A percentile compares a stretch with the other conserved stretches of the same genome.
These are phyloP conservation scores for Trypoxylon attenuatum DNA, from an alignment of 2,888 invertebrate species.

Conservation along the genomic window DNA sequence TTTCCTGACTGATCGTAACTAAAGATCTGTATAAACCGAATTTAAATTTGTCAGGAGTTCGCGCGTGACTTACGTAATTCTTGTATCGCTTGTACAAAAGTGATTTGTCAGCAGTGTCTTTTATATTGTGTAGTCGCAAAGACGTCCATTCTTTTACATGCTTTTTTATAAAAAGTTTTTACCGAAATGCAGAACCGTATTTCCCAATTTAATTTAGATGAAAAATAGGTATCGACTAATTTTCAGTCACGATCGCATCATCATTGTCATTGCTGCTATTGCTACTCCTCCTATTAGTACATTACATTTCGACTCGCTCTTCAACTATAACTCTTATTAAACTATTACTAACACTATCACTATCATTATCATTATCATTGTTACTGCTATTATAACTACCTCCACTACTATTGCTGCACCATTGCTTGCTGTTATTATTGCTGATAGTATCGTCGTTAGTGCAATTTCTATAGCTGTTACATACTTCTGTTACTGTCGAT, in stretches of 20 bases:
- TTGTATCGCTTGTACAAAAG: slow-evolving; percentile 7
- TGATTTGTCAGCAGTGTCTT: slow-evolving; percentile 16
- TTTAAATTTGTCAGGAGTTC: slow-evolving; percentile 21
- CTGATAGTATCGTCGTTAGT: slow-evolving; percentile 43
- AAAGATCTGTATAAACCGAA: slow-evolving; percentile 14
- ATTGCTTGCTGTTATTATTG: slow-evolving; percentile 49
- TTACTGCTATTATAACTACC: slow-evolving; percentile 43
- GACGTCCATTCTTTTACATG: slow-evolving; percentile 22
- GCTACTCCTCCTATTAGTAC: slow-evolving; percentile 38
- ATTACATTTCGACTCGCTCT: slow-evolving; percentile 33
- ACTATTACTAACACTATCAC: too few relatives aligned
- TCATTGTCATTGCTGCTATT: slow-evolving; percentile 30
- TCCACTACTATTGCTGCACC: slow-evolving; percentile 39
- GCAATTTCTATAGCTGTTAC: slow-evolving; percentile 50
- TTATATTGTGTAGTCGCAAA: slow-evolving; percentile 17
- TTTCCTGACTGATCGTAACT: slow-evolving; percentile 18
- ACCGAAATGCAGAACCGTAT: background rate
- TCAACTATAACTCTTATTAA: slow-evolving; percentile 37
- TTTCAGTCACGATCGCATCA: slow-evolving; percentile 26
- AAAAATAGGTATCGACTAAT: slow-evolving; percentile 28
- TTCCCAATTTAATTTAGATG: slow-evolving; percentile 10
- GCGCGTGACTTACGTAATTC: slow-evolving; percentile 9
- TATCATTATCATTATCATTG: slow-evolving; percentile 41
- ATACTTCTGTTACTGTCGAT: slow-evolving; percentile 43
- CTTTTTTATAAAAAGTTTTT: slow-evolving; percentile 21